Percentiles rank a stretch among this genome's conserved stretches.
Evolutionary conservation across 2,113 vertebrate genomes (phyloP).

Genomic region (Morone saxatilis): DNA sequence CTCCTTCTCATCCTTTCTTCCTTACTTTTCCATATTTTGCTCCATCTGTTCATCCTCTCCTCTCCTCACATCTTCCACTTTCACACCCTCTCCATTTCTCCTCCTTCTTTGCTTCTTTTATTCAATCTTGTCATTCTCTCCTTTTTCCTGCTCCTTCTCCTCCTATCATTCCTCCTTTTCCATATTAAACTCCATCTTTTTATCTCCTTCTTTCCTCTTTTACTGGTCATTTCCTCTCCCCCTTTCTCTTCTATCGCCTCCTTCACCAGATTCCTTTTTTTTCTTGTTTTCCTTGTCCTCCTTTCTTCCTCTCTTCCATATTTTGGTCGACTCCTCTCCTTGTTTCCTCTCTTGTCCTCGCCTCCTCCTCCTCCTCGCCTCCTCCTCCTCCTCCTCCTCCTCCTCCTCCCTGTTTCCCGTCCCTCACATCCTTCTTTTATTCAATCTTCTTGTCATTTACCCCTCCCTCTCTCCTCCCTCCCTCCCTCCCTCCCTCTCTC

Average conservation of each 20-base stretch:
- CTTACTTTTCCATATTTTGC: background rate
- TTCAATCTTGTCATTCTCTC: background rate
- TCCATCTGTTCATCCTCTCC: background rate
- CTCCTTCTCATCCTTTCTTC: background rate
- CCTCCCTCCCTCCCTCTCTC: background rate
- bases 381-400: background rate
- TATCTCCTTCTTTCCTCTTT: background rate
- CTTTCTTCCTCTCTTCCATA: background rate
- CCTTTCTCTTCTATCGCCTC: background rate
- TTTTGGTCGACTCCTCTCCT: background rate
- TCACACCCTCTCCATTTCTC: too few species aligned
- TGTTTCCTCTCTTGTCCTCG: background rate
- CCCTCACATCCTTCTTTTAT: slow-evolving; percentile 46
- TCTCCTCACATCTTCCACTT: too few species aligned
- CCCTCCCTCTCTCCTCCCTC: background rate
- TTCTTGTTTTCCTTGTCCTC: background rate
- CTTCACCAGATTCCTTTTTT: background rate
- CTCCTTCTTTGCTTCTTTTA: background rate
- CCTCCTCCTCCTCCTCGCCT: background rate
- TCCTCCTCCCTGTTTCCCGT: slow-evolving; percentile 1
- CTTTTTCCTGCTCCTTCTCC: too few species aligned
- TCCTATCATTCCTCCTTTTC: too few species aligned
- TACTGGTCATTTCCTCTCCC: background rate
- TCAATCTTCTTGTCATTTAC: slow-evolving; percentile 65
- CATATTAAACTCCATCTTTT: too few species aligned